phyloP scores from a whole-genome alignment of 2,797 vertebrate genomes.

The Scarus forsteni region DNA sequence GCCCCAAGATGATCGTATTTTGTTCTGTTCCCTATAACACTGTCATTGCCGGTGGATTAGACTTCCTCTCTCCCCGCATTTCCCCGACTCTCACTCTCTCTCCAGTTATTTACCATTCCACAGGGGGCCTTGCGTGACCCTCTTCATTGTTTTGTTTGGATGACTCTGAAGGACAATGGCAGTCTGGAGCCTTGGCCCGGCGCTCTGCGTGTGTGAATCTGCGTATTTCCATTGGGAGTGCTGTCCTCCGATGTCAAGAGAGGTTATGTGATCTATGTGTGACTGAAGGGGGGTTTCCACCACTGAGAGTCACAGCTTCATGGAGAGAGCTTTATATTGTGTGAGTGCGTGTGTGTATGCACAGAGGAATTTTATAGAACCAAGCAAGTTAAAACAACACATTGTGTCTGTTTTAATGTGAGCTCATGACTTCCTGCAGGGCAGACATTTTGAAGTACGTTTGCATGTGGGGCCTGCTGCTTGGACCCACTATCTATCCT shows the following conservation, averaged over 20 bases:
- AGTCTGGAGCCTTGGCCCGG: conserved; percentile 70
- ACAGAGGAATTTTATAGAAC: conserved; percentile 56
- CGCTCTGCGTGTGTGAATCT: conserved; percentile 74
- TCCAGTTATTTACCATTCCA: conserved; percentile 72
- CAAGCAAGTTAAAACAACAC: conserved; percentile 67
- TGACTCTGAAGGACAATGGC: conserved; percentile 78
- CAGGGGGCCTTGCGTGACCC: conserved; percentile 72
- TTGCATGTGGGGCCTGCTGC: conserved; percentile 30
- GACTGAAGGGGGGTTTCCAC: conserved; percentile 80
- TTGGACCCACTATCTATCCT: conserved; percentile 24
- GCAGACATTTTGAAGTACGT: conserved; percentile 54
- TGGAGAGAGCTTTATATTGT: conserved; percentile 54
- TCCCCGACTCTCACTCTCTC: conserved; percentile 40
- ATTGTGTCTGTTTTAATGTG: conserved; percentile 62
- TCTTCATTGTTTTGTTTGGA: conserved; percentile 78
- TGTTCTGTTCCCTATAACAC: conserved; percentile 57
- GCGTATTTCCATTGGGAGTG: conserved; percentile 74
- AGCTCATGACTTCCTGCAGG: conserved; percentile 65
- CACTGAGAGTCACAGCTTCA: conserved; percentile 49
- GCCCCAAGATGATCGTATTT: conserved; percentile 70
- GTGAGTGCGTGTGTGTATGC: background rate
- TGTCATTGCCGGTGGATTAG: conserved; percentile 54
- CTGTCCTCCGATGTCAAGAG: conserved; percentile 72
- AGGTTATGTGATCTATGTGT: conserved; percentile 79
- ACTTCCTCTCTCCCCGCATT: conserved; percentile 30